phyloP scores from a whole-genome alignment of 2,888 invertebrate species.

The Crematogaster levior region DNA sequence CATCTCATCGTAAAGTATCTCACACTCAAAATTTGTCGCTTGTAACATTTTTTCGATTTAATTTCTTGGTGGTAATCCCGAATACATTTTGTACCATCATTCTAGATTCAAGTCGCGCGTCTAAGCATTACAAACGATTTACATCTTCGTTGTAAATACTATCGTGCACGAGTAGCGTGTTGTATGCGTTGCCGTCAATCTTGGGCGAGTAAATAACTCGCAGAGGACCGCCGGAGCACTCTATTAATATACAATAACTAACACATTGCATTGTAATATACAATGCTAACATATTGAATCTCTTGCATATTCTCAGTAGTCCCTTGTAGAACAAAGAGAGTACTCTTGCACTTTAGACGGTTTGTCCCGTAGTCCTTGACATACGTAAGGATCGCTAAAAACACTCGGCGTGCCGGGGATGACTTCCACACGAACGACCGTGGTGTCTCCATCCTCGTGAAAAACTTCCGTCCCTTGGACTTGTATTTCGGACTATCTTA shows the following conservation, averaged over 20 bases:
- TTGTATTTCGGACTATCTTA: background rate
- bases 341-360: background rate
- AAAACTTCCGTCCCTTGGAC: background rate
- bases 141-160: background rate
- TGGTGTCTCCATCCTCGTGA: background rate
- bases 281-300: conserved; percentile 27
- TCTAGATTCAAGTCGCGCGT: background rate
- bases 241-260: conserved; percentile 36
- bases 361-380: conserved; percentile 19
- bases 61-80: background rate
- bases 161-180: background rate
- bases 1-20: background rate
- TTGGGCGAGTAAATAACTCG: conserved; percentile 27
- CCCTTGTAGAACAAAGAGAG: background rate
- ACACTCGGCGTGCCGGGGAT: conserved; percentile 9
- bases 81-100: background rate
- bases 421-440: conserved; percentile 7
- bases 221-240: background rate
- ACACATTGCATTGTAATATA: no score
- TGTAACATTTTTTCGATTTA: background rate
- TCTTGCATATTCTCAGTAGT: background rate
- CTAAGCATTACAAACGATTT: background rate
- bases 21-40: background rate
- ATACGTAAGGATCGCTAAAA: conserved; percentile 4
- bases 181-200: background rate